A percentile compares a stretch with the other conserved stretches of the same genome.
phyloP scores from a whole-genome alignment of 2,888 invertebrate genomes.

The Gisinianus flammeolus region DNA sequence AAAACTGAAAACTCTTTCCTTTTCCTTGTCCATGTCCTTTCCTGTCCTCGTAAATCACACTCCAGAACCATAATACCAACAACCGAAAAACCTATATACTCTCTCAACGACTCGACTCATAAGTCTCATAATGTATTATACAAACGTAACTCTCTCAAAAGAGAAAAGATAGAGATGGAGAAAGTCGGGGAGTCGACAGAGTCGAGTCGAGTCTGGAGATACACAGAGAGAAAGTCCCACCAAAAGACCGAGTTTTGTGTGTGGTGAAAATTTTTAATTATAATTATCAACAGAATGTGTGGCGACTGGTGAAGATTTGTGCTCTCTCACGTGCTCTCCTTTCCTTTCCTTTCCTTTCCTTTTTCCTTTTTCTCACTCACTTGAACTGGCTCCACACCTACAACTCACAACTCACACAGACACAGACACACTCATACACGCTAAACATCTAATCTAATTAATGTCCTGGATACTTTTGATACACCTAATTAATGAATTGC shows the following conservation, averaged over 20 bases:
- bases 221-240: background rate
- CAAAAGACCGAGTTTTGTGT: background rate
- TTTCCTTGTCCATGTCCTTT: conserved; percentile 16
- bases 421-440: background rate
- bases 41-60: conserved; percentile 32
- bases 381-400: background rate
- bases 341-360: background rate
- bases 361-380: background rate
- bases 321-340: background rate
- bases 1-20: conserved; percentile 10
- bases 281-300: conserved; percentile 32
- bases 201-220: background rate
- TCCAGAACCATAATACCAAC: background rate
- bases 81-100: background rate
- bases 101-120: too few relatives aligned
- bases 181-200: background rate
- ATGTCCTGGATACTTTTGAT: conserved; percentile 13
- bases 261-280: conserved; percentile 36
- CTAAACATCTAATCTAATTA: conserved; percentile 25
- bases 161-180: background rate
- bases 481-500: conserved; percentile 17
- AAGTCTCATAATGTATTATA: background rate
- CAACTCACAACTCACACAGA: background rate
- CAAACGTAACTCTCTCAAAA: background rate
- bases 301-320: conserved; percentile 17